A percentile compares a stretch with the other conserved stretches of the same genome.
Conservation (phyloP, 2,113 vertebrate genomes). For the Lagenorhynchus albirostris region DNA sequence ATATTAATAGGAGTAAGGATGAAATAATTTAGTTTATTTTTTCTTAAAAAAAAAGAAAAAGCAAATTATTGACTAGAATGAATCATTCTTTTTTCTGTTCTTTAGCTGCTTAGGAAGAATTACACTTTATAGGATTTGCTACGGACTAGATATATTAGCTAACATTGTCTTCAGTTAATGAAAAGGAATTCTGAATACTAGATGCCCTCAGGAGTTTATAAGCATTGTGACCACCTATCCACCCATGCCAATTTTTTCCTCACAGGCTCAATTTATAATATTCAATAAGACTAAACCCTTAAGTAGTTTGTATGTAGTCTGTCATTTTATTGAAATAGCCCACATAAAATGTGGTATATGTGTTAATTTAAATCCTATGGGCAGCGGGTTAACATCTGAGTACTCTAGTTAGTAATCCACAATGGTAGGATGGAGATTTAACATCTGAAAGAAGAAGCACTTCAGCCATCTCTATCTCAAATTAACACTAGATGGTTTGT, state of each 20-base stretch:
- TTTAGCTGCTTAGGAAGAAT: neutral
- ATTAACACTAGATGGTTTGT: neutral
- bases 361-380: neutral
- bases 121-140: neutral
- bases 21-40: neutral
- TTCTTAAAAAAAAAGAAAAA: neutral
- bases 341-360: neutral
- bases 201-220: neutral
- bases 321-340: neutral
- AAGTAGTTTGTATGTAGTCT: neutral
- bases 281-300: neutral
- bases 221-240: neutral
- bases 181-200: neutral
- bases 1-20: neutral
- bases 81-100: neutral
- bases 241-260: neutral
- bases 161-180: neutral
- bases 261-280: neutral
- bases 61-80: neutral
- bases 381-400: neutral
- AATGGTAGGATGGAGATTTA: neutral
- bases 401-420: neutral
- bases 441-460: neutral
- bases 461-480: neutral
- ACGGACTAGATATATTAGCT: neutral